Evolutionary conservation across 2,888 invertebrate species (phyloP), one percentile per base, ranked within the genome.

Genomic region (Hyppa rectilinea): DNA sequence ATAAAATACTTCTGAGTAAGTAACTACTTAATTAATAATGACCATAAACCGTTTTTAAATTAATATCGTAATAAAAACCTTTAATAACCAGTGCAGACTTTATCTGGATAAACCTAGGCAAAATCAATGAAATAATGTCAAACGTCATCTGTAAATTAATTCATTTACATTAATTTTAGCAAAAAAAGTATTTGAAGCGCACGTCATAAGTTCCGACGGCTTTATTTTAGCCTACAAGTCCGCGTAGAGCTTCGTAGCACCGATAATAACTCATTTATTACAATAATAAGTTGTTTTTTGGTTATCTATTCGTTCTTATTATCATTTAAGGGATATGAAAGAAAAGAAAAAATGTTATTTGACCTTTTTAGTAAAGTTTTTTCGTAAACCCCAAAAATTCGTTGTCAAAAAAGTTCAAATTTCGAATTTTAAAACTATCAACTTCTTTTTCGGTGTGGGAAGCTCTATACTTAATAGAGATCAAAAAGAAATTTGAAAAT

Each of bases 191-290:
- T 45, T 68, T 73, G 82, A 80, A 68, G 71, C 79, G 79, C 79
- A 60, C 73, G 75, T 80, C 69, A 87, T 87, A 90, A 89, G 88
- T 93, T 89, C 95, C 95, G 95, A 82, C 95, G 95, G 95, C 88
- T 84, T 88, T 89, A 92, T 94, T 95, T 95, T 94, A 94, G 95
- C 95, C 95, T 95, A 95, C 92, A 88, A 88, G 82, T 83, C 76
- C 86, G 89, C 91, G 91, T 87, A 87, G 74, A 83, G 73, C 81
- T 63, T 87, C 88, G 87, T 87, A 86, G 85, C 87, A 80, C 78
- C 76, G 14, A 53, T 71, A 70, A 67, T 75, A 78, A 71, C 53
- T 45, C 31, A 75, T 71, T 76, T 69, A 73, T 62, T 70, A 43
- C 17, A 65, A 47, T 56, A 75, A 71, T 68, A 64, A 80, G 68